These are phyloP conservation scores for Jacana jacana DNA, from an alignment of 2,113 vertebrate species.

Conservation along the genomic window DNA sequence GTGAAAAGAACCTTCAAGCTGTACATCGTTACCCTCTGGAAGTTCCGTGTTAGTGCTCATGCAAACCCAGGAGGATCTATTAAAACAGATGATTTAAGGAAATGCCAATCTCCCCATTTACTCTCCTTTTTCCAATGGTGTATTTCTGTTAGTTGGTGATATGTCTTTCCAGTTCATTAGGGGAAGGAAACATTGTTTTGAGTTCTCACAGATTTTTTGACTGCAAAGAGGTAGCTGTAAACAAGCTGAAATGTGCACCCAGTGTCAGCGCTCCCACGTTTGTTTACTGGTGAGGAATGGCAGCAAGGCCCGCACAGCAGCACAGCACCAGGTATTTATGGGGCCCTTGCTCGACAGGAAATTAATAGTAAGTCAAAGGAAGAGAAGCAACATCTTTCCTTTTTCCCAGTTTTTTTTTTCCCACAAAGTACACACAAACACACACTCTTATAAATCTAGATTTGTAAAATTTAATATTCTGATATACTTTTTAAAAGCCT, in stretches of 20 bases:
- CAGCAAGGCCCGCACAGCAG: background rate
- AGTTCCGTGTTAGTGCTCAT: background rate
- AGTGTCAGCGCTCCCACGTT: fast-evolving
- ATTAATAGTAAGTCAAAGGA: background rate
- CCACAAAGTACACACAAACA: background rate
- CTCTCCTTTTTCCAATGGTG: background rate
- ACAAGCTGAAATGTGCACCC: too few relatives aligned
- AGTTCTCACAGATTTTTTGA: background rate
- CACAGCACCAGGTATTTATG: background rate
- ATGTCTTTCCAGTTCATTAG: background rate
- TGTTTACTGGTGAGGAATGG: background rate
- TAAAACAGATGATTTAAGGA: background rate
- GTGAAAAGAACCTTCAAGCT: background rate
- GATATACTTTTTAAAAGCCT: background rate
- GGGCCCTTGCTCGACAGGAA: background rate
- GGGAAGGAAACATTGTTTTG: background rate
- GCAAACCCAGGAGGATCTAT: background rate
- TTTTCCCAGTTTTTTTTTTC: background rate
- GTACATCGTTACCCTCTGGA: background rate
- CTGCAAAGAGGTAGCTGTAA: background rate
- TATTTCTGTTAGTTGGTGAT: background rate
- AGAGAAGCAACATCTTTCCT: background rate
- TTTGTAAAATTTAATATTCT: background rate
- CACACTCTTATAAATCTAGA: background rate
- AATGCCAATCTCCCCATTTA: background rate